phyloP scores from a whole-genome alignment of 2,888 invertebrate species.

The Disparrhopalites patrizii region DNA sequence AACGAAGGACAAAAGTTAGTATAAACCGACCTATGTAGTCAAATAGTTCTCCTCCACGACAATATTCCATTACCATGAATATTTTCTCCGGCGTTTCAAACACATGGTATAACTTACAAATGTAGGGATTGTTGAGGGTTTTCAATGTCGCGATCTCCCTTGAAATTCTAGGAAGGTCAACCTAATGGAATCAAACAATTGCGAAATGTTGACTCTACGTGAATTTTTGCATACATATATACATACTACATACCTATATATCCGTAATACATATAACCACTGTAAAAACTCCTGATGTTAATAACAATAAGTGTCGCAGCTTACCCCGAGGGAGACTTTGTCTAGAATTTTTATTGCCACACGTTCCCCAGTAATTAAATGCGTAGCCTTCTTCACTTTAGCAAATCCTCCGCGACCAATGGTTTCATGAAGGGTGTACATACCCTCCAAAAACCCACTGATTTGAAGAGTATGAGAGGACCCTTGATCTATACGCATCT shows the following conservation, averaged over 20 bases:
- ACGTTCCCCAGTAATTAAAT: constrained; percentile 71
- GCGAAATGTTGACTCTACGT: too few species aligned
- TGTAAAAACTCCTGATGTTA: background rate
- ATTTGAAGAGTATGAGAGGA: background rate
- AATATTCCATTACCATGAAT: constrained; percentile 76
- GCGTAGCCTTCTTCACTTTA: constrained; percentile 73
- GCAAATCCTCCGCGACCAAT: constrained; percentile 75
- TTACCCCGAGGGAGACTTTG: constrained; percentile 65
- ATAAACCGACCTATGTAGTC: constrained; percentile 64
- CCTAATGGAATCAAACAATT: constrained; percentile 53
- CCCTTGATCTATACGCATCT: constrained; percentile 14
- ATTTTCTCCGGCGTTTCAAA: constrained; percentile 70
- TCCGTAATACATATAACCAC: too few species aligned
- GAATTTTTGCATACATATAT: too few species aligned
- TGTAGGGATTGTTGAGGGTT: constrained; percentile 65
- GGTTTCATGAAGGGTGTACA: constrained; percentile 64
- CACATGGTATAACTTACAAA: constrained; percentile 73
- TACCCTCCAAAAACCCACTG: constrained; percentile 57
- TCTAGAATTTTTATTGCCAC: constrained; percentile 81
- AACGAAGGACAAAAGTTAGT: background rate
- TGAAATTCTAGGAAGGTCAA: constrained; percentile 67
- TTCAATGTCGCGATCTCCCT: constrained; percentile 71
- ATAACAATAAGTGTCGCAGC: constrained; percentile 43
- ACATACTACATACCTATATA: too few species aligned
- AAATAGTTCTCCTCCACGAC: constrained; percentile 77